These are phyloP conservation scores for Tadarida brasiliensis DNA, from an alignment of 2,797 vertebrate genomes.

Conservation along the genomic window DNA sequence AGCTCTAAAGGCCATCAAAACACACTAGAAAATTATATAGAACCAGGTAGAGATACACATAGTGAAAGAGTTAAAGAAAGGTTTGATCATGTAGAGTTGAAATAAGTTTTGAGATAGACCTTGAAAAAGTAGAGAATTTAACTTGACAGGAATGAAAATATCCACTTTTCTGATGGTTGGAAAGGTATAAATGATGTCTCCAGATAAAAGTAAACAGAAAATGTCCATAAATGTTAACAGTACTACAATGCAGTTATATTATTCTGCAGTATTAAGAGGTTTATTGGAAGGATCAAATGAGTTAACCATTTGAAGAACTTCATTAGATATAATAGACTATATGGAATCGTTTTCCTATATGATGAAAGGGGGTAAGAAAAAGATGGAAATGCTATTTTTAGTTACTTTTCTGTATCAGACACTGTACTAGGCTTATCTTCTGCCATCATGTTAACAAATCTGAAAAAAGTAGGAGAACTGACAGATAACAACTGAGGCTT, in stretches of 20 bases:
- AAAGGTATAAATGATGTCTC: not conserved
- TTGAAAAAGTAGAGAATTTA: not conserved
- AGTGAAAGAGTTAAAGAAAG: not conserved
- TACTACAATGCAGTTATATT: not conserved
- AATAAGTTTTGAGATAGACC: not conserved
- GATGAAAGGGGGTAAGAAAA: not conserved
- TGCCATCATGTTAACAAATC: not conserved
- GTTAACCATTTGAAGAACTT: not conserved
- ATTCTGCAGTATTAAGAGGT: not conserved
- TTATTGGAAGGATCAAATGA: not conserved
- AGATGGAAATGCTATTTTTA: not conserved
- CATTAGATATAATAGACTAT: not conserved
- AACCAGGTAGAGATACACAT: not conserved
- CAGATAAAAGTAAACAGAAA: not conserved
- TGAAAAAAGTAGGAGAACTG: not conserved
- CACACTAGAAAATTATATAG: not conserved
- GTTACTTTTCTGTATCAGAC: not conserved
- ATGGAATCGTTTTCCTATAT: not conserved
- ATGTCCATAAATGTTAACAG: not conserved
- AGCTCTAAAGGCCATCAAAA: not conserved
- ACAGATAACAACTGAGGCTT: not conserved
- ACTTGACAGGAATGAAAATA: not conserved
- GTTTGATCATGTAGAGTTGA: not conserved
- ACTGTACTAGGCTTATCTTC: not conserved
- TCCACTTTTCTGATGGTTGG: not conserved